Conservation (phyloP, 2,797 vertebrate genomes). For the Neosalanx taihuensis region DNA sequence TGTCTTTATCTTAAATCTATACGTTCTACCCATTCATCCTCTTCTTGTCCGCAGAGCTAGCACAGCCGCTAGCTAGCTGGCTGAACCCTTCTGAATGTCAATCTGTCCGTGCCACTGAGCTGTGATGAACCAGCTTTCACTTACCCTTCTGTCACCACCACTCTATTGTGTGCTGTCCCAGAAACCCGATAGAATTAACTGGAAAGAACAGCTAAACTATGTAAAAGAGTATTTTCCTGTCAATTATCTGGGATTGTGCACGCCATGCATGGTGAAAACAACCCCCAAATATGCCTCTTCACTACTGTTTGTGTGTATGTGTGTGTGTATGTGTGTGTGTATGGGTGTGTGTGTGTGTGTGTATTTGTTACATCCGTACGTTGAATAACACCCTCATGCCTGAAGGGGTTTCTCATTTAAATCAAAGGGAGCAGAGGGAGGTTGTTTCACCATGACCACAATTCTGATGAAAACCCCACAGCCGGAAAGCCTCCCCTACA, state of each 20-base stretch:
- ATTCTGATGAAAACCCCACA: neutral
- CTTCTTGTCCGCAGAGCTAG: constrained; percentile 46
- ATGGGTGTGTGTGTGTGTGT: too few species aligned
- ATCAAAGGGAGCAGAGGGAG: neutral
- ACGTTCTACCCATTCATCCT: constrained; percentile 21
- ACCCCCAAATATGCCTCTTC: too few species aligned
- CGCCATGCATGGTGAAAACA: too few species aligned
- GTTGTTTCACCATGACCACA: neutral
- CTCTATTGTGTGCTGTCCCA: too few species aligned
- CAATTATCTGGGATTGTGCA: too few species aligned
- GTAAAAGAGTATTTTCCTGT: too few species aligned
- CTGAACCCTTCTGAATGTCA: constrained; percentile 33
- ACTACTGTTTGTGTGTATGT: too few species aligned
- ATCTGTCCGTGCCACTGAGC: constrained; percentile 17
- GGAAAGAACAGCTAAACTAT: too few species aligned
- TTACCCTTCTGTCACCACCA: too few species aligned
- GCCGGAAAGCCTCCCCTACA: neutral
- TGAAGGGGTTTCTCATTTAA: neutral
- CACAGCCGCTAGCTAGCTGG: constrained; percentile 30
- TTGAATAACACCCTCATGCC: neutral
- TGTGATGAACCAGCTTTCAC: neutral
- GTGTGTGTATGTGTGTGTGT: too few species aligned
- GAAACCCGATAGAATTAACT: too few species aligned
- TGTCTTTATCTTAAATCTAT: constrained; percentile 49
- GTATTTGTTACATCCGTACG: neutral